Evolutionary conservation across 2,888 invertebrate species (phyloP), one percentile per base, ranked within the genome.

Genomic region (Micropterix aruncella): DNA sequence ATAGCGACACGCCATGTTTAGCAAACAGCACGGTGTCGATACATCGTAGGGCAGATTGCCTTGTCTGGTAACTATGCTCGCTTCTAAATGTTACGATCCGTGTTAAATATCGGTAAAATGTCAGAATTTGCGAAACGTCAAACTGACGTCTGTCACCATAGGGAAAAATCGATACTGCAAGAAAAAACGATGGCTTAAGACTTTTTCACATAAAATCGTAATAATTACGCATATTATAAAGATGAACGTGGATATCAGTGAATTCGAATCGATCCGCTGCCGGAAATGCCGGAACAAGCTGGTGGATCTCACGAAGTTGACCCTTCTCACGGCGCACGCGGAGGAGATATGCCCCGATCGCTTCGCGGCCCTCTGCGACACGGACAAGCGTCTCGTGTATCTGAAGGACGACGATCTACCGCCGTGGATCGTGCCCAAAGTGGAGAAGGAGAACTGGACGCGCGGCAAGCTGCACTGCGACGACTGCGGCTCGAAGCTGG

Each of bases 381-480:
- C 27, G 27, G 27, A 27, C 12, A 27, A 12, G 12, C 5, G 7
- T 7, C 12, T 27, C 7, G 5, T 77, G 47, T 77, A 71, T 53
- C 52, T 80, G 38, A 58, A 60, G 45, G 79, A 79, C 56, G 74
- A 75, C n/a, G 57, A 56, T 46, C 54, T 76, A 41, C 78, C 79
- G 1, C 50, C 56, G 14, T 80, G 80, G 80, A 70, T 80, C 44
- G 63, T 57, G 47, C 44, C 51, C 18, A 65, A 61, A 55, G 58
- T 80, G 37, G 72, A 75, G 55, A 60, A 63, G 45, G 72, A 74
- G 49, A 61, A 73, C 42, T 82, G 80, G 80, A 73, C 73, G 1
- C 80, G 75, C 58, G 81, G 81, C n/a, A 78, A 78, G 62, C 56
- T 82, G 19, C 67, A 73, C 48, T 83, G 83, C 60, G 68, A 63